Evolutionary conservation across 2,113 vertebrate species (phyloP).

Genomic region (Rhadina sibilatrix): DNA sequence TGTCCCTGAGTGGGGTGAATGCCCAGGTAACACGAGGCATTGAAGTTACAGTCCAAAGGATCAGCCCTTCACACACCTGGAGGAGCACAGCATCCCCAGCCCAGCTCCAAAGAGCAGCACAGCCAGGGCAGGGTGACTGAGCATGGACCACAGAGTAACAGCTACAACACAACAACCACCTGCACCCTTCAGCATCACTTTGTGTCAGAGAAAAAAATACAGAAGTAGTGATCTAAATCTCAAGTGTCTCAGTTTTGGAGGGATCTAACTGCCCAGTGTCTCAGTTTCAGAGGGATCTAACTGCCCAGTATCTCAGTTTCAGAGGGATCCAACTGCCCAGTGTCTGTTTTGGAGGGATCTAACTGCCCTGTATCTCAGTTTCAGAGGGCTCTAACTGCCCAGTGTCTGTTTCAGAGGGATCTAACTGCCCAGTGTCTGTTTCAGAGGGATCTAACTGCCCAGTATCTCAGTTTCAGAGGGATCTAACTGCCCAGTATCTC

Average conservation of each 20-base stretch:
- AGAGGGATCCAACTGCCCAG: too few relatives aligned
- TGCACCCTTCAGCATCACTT: fast-evolving
- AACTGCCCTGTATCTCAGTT: too few relatives aligned
- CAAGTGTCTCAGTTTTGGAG: neutral
- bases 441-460: neutral
- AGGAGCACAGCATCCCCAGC: fast-evolving
- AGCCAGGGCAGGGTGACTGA: fast-evolving
- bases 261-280: neutral
- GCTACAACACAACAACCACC: neutral
- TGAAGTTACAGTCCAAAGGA: neutral
- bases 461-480: fast-evolving
- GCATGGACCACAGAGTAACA: fast-evolving
- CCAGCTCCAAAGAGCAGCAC: too few relatives aligned
- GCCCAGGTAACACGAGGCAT: fast-evolving
- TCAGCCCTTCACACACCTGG: neutral
- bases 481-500: neutral
- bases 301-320: neutral
- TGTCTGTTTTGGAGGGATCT: fast-evolving
- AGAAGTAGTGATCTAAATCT: neutral
- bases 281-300: neutral
- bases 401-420: neutral
- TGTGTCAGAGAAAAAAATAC: neutral
- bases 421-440: too few relatives aligned
- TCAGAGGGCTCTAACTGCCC: neutral
- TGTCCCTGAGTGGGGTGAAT: neutral